A percentile compares a stretch with the other conserved stretches of the same genome.
Evolutionary conservation across 2,113 vertebrate species (phyloP).

Genomic region (Zapus hudsonius): DNA sequence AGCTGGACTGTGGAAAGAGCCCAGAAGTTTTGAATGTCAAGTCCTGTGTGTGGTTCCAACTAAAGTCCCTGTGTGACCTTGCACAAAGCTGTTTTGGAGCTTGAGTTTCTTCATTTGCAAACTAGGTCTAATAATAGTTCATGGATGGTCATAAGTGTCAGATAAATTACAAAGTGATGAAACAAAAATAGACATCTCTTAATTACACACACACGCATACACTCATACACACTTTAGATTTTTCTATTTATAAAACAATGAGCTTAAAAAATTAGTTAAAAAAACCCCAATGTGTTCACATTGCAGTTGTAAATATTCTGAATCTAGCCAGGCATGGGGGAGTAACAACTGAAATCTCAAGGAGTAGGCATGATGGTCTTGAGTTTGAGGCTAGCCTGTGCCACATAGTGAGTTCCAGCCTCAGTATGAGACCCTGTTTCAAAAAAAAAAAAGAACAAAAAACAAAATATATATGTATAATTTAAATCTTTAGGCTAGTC

Average conservation of each 20-base stretch:
- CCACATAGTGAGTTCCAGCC: neutral
- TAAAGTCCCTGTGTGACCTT: neutral
- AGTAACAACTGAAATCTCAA: too few species aligned
- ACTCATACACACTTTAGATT: neutral
- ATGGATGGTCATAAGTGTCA: neutral
- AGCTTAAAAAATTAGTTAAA: too few species aligned
- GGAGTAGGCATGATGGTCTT: too few species aligned
- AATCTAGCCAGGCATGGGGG: neutral
- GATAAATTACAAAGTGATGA: slow-evolving; percentile 10
- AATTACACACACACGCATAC: neutral
- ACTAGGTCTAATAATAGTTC: neutral
- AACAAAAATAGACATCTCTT: neutral
- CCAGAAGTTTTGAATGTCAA: slow-evolving; percentile 15
- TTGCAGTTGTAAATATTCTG: slow-evolving; percentile 31
- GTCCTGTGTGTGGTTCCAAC: neutral
- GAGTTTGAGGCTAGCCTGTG: neutral
- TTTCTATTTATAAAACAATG: slow-evolving; percentile 30
- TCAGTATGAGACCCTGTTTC: neutral
- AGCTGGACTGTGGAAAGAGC: neutral
- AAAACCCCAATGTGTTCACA: too few species aligned
- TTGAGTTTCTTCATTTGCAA: slow-evolving; percentile 26
- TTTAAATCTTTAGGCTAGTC: neutral
- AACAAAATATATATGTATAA: neutral
- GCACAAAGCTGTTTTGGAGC: neutral
- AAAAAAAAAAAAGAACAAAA: neutral